phyloP scores from a whole-genome alignment of 2,888 invertebrate species.

The Digitonthophagus gazella region DNA sequence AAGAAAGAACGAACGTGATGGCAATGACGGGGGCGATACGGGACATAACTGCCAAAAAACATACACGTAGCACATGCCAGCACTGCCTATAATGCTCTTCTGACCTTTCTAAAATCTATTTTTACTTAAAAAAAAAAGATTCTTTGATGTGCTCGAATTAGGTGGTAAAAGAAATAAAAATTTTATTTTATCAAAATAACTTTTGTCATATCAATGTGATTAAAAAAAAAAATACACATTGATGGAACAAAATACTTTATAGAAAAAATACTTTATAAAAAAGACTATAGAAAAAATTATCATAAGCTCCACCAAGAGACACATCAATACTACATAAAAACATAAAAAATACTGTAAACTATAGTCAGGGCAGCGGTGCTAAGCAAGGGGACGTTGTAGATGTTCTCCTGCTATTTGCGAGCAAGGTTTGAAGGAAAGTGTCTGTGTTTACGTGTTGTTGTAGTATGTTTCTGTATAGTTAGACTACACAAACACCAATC shows the following conservation, averaged over 20 bases:
- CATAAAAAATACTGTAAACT: slow-evolving; percentile 27
- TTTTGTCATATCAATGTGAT: too few relatives aligned
- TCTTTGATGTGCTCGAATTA: not conserved
- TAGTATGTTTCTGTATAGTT: slow-evolving; percentile 29
- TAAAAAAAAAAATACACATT: too few relatives aligned
- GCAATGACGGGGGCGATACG: slow-evolving; percentile 2
- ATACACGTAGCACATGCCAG: not conserved
- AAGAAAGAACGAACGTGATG: not conserved
- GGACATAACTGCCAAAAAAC: not conserved
- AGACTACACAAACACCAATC: slow-evolving; percentile 32
- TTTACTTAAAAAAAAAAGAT: not conserved
- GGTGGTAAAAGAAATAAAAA: not conserved
- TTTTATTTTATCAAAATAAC: not conserved
- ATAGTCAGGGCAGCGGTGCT: slow-evolving; percentile 47
- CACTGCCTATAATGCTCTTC: not conserved
- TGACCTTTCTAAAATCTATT: not conserved
- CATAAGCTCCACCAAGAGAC: slow-evolving; percentile 12
- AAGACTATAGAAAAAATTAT: too few relatives aligned
- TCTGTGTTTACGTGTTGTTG: slow-evolving; percentile 42
- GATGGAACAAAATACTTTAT: too few relatives aligned
- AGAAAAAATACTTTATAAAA: too few relatives aligned
- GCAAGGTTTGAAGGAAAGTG: slow-evolving; percentile 39
- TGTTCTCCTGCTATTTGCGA: slow-evolving; percentile 37
- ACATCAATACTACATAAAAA: slow-evolving; percentile 19
- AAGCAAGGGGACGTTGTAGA: slow-evolving; percentile 44